Percentiles rank a stretch among this genome's conserved stretches.
Evolutionary conservation across 2,888 invertebrate genomes (phyloP).

Genomic region (Macrophya alboannulata): DNA sequence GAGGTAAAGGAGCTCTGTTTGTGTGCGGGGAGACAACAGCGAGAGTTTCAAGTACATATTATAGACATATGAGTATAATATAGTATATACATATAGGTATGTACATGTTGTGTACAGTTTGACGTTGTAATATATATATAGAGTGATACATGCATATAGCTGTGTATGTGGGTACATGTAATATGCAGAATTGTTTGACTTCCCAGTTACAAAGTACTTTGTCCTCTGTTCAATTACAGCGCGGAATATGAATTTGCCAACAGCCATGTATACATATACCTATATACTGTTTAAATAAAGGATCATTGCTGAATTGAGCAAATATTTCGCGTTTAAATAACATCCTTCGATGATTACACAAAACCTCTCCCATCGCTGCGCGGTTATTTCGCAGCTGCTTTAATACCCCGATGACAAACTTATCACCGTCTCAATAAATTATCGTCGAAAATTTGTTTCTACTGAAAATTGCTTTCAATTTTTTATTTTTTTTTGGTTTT

Average conservation of each 20-base stretch:
- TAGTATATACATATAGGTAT: background rate
- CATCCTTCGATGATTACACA: background rate
- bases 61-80: no score
- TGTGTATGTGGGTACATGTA: background rate
- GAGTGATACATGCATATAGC: no score
- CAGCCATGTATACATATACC: no score
- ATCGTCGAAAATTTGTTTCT: no score
- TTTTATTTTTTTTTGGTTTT: no score
- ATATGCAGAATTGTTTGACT: constrained; percentile 32
- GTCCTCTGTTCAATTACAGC: constrained; percentile 1
- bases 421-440: no score
- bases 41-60: background rate
- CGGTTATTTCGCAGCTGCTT: background rate
- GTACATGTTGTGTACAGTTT: no score
- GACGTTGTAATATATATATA: no score
- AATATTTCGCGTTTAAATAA: constrained; percentile 3
- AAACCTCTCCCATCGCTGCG: background rate
- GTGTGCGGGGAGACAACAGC: background rate
- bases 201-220: background rate
- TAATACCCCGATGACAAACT: background rate
- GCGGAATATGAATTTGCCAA: background rate
- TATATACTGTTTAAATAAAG: background rate
- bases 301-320: constrained; percentile 8
- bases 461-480: no score
- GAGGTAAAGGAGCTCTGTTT: constrained; percentile 15